Base-by-base conservation (phyloP, 1,140 invertebrate species). In the Drosophila aff. region DNA sequence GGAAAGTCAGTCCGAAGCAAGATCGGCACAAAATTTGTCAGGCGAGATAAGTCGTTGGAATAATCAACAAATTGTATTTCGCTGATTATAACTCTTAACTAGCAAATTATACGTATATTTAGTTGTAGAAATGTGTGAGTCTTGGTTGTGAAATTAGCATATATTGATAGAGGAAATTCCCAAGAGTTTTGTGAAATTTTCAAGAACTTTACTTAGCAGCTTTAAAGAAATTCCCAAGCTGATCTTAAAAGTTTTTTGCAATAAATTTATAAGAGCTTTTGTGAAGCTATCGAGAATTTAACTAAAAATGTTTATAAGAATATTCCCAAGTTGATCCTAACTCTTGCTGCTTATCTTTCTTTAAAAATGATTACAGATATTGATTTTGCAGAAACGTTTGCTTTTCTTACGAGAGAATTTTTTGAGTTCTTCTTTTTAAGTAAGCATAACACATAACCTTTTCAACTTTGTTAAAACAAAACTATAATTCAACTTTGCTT, bases 51-150 rank as follows among this genome's bases (percentile, higher is more conserved):
- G 36, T 36, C 4, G 16, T n/a, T 15, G 15, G 21, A 43, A 66
- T 46, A 67, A 66, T 66, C 33, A 23, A 61, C 6, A 33, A 62
- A 67, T 69, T 65, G 31, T 28, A 40, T 65, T 52, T 43, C 5
- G 2, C 26, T 64, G 59, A 67, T 62, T 62, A 38, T 21, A 63
- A 67, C 49, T 28, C 38, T 55, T 23, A 55, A 55, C 36, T n/a
- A 11, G 33, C 9, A 16, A 55, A 10, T 55, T 16, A 2, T 53
- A n/a, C n/a, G 10, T 21, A 9, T 18, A 16, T 55, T 36, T 38
- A 55, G 13, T 21, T 16, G 33, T 40, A 11, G 2, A 6, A 28
- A 36, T 66, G 8, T 18, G 18, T 23, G 28, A 21, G 7, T 18
- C 33, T 9, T 33, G n/a, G n/a, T 46, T 46, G 21, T 46, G 23